Base-by-base conservation (phyloP, 1,140 invertebrate genomes). In the Euwallacea fornicatus region DNA sequence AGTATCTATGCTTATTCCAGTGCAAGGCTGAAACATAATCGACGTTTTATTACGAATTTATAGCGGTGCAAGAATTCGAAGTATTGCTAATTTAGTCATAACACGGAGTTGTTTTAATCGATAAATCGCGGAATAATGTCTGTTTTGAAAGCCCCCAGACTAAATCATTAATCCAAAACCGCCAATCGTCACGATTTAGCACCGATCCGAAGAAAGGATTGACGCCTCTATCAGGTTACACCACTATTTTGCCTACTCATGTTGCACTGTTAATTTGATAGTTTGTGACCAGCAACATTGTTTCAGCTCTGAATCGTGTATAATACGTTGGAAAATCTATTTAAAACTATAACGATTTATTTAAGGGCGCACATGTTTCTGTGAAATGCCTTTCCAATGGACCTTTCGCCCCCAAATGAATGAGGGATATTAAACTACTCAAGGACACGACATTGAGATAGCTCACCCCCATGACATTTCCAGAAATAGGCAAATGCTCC, bases 401-500 rank as follows among this genome's bases (percentile, higher is more conserved):
- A 60, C 66, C 66, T 33, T 58, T 68, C 60, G 7, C 10, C 66
- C 66, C 41, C 41, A 33, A 54, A 67, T 68, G 56, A 68, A 68
- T 50, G 58, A 60, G 43, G 55, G 42, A 60, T 61, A 68, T 68
- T 59, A 68, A 67, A 68, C 11, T 7, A 2, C 55, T 15, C 55
- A 68, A 50, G 66, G 66, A 50, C 61, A 63, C 11, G 2, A 33
- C 66, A 59, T 59, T 59, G 60, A 68, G 42, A 50, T 44, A 62
- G 7, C 41, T 69, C 59, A 62, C 67, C 67, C 66, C 67, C 10
- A 59, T 65, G 10, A 67, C 58, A 62, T 62, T 62, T 69, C 67
- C 67, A 69, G 60, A 69, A 69, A 69, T 69, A 69, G 67, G 67
- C 60, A 63, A 69, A 69, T 69, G 58, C 11, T 61, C 59, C 67